Evolutionary conservation across 2,888 invertebrate genomes (phyloP), one percentile per base, ranked within the genome.

Genomic region (Phragmatobia fuliginosa): DNA sequence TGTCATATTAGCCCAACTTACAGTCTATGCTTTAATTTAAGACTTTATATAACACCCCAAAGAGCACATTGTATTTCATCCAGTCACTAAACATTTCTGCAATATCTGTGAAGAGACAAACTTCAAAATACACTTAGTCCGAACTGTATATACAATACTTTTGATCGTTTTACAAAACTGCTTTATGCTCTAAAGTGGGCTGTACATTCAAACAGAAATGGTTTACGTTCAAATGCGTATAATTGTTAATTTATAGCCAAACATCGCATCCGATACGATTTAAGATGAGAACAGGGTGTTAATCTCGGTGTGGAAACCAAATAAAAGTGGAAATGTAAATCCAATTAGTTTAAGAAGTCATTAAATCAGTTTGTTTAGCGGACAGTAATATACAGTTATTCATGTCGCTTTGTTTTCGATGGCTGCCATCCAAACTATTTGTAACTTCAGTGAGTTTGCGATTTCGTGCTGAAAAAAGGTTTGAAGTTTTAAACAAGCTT

Each of bases 331-430:
- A 92, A 88, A 88, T 88, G 88, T 90, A 90, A 90, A 91, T 93
- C 90, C 90, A 94, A 94, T 94, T 94, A 93, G 89, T 91, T 93
- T 91, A 92, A 91, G 90, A 90, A 91, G 89, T 90, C 90, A 90
- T 91, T 94, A 93, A 94, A 94, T 94, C 94, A 93, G 93, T 92
- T 92, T 90, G 90, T 90, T 91, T 85, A 88, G 86, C 81, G 83
- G 92, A 92, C 93, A 92, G 91, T 91, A 90, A 93, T 87, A 88
- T 91, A 93, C 90, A 85, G 90, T 82, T 83, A 85, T 84, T 82
- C 86, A 84, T 86, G 85, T 77, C 85, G 90, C 90, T 92, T 92
- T 94, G 92, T 93, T 91, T 91, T 89, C 88, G 83, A 90, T 93
- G 94, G 93, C 92, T 88, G 83, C 86, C 83, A 88, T 93, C 93